A percentile compares a stretch with the other conserved stretches of the same genome.
phyloP scores from a whole-genome alignment of 1,140 invertebrate species.

The Cydia pomonella region DNA sequence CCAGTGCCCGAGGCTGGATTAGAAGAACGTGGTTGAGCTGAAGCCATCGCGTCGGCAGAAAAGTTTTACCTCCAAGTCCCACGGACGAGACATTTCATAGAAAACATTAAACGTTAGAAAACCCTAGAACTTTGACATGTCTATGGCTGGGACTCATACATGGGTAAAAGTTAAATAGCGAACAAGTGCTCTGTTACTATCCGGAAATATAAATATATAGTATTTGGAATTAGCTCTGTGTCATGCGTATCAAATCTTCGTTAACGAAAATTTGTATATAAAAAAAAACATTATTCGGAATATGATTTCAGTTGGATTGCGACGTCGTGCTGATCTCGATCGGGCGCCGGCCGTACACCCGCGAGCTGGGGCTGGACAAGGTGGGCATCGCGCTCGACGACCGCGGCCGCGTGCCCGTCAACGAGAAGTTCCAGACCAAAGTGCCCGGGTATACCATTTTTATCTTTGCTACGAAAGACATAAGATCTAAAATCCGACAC shows the following conservation, averaged over 20 bases:
- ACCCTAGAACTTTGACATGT: too few species aligned
- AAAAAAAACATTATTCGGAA: neutral
- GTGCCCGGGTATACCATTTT: conserved; percentile 87
- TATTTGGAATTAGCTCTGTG: too few species aligned
- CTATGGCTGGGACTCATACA: too few species aligned
- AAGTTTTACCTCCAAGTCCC: neutral
- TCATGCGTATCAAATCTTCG: too few species aligned
- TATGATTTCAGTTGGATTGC: conserved; percentile 87
- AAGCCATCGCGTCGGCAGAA: too few species aligned
- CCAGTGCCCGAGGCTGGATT: too few species aligned
- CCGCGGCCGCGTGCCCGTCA: conserved; percentile 96
- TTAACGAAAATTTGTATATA: too few species aligned
- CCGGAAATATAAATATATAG: too few species aligned
- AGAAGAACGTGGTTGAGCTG: too few species aligned
- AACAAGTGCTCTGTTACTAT: too few species aligned
- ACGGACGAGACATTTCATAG: neutral
- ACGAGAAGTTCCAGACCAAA: conserved; percentile 97
- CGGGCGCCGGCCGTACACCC: conserved; percentile 96
- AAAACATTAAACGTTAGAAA: neutral
- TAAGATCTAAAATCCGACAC: too few species aligned
- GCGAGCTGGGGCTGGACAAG: conserved; percentile 95
- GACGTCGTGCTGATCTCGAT: conserved; percentile 97
- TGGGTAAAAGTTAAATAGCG: too few species aligned
- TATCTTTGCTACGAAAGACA: conserved; percentile 13
- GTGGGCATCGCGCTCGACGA: conserved; percentile 96